phyloP scores from a whole-genome alignment of 2,797 vertebrate genomes.

The Channa striata region DNA sequence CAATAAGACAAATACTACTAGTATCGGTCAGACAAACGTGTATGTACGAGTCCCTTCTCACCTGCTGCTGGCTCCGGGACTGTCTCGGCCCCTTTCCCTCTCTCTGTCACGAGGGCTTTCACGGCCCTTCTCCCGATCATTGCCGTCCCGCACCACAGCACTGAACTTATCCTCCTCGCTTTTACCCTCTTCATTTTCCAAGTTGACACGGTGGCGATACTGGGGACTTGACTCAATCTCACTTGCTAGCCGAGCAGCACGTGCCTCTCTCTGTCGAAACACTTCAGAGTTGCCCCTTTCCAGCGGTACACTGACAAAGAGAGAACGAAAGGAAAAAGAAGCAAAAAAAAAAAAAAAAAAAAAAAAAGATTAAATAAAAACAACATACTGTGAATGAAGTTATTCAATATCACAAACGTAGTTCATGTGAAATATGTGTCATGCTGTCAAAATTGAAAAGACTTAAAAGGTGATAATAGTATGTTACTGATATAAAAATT shows the following conservation, averaged over 20 bases:
- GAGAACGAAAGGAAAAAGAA: background rate
- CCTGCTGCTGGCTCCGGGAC: constrained; percentile 82
- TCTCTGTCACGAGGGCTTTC: constrained; percentile 82
- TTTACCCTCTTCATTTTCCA: constrained; percentile 93
- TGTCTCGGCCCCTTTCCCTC: constrained; percentile 83
- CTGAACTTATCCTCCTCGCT: constrained; percentile 93
- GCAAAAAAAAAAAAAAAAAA: background rate
- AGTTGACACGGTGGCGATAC: constrained; percentile 87
- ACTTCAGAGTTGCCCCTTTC: constrained; percentile 90
- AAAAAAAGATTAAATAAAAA: too few species aligned
- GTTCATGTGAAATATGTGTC: too few species aligned
- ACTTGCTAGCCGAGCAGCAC: constrained; percentile 89
- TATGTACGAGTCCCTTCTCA: constrained; percentile 34
- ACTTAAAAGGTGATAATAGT: too few species aligned
- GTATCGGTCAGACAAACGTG: background rate
- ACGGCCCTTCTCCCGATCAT: constrained; percentile 71
- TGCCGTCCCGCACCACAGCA: constrained; percentile 85
- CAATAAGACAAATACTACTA: background rate
- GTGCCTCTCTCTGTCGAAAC: constrained; percentile 90
- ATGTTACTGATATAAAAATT: too few species aligned
- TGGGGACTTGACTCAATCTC: constrained; percentile 94
- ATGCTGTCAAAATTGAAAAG: too few species aligned
- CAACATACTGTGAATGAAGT: too few species aligned
- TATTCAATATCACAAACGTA: too few species aligned
- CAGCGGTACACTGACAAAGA: constrained; percentile 85